Conservation (phyloP, 2,888 invertebrate genomes). For the Apodemia hepburni region DNA sequence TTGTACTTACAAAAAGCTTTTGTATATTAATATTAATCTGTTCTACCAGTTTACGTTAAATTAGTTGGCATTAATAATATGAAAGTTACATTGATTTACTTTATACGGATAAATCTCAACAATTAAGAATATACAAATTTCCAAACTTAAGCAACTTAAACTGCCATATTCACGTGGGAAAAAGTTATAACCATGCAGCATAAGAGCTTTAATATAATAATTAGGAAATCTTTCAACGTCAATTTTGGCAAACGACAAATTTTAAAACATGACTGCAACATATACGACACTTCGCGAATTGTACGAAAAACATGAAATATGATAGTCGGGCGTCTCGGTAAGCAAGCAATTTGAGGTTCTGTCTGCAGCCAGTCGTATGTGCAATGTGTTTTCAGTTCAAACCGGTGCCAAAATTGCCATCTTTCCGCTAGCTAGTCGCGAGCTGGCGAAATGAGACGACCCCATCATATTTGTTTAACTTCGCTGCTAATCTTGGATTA, state of each 20-base stretch:
- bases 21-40: no score
- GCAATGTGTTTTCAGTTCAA: slow-evolving; percentile 50
- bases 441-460: slow-evolving; percentile 29
- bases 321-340: slow-evolving; percentile 54
- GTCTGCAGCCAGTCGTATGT: slow-evolving; percentile 43
- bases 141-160: no score
- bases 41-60: no score
- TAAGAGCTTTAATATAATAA: no score
- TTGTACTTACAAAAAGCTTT: no score
- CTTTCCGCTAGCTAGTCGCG: slow-evolving; percentile 47
- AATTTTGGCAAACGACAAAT: slow-evolving; percentile 14
- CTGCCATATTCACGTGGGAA: no score
- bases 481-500: slow-evolving; percentile 26
- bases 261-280: slow-evolving; percentile 39
- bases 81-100: no score
- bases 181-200: no score
- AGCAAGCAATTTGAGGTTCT: slow-evolving; percentile 74
- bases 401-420: slow-evolving; percentile 67
- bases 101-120: no score
- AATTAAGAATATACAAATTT: no score
- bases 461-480: slow-evolving; percentile 26
- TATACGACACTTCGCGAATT: slow-evolving; percentile 44
- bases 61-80: no score
- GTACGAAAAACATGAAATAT: slow-evolving; percentile 62
- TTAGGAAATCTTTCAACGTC: neutral